Conservation (phyloP, 2,113 vertebrate genomes). For the Pteropus alecto region DNA sequence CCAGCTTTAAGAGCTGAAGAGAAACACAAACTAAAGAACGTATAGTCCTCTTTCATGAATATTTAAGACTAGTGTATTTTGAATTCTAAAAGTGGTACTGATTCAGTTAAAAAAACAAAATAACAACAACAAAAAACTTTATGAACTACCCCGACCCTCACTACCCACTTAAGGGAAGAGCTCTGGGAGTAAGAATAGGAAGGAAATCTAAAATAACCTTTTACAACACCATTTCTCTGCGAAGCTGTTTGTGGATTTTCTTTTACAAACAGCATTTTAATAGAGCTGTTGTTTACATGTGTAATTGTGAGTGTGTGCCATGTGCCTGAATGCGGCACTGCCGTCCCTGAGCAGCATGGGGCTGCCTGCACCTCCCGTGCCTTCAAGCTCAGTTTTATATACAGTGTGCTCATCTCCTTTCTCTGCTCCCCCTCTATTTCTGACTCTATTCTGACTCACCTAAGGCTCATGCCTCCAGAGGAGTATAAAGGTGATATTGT, state of each 20-base stretch:
- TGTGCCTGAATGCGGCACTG: neutral
- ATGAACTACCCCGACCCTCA: neutral
- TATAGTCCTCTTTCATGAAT: neutral
- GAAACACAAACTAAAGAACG: neutral
- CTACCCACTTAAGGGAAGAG: too few species aligned
- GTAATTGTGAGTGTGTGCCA: neutral
- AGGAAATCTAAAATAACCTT: neutral
- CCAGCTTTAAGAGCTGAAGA: neutral
- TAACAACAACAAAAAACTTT: neutral
- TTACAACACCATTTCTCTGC: neutral
- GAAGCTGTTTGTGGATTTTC: neutral
- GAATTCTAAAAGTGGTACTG: neutral
- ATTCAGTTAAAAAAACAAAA: neutral
- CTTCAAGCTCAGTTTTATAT: neutral
- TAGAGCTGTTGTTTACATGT: neutral
- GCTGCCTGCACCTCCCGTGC: neutral
- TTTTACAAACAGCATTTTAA: neutral
- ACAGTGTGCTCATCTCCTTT: too few species aligned
- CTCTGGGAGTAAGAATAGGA: neutral
- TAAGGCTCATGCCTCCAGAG: neutral
- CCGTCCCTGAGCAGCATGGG: neutral
- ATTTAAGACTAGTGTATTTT: neutral
- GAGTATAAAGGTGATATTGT: neutral
- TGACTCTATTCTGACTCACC: neutral
- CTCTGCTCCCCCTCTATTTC: neutral